These are phyloP conservation scores for Amniataba percoides DNA, from an alignment of 2,797 vertebrate species.

Conservation along the genomic window DNA sequence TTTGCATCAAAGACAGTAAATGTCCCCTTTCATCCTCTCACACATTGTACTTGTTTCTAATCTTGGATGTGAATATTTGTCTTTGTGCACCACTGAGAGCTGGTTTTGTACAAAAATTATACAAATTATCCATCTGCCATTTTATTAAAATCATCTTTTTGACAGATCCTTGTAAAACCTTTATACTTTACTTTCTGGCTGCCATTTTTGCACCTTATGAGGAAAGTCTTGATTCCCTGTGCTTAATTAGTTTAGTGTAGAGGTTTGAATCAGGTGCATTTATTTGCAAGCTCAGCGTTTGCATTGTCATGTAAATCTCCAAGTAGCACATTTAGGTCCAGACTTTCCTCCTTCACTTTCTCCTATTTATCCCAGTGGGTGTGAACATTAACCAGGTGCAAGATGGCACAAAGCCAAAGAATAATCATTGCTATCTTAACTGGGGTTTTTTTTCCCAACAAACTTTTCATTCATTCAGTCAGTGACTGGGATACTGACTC, in stretches of 20 bases:
- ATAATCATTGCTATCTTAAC: slow-evolving; percentile 12
- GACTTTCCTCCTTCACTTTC: neutral
- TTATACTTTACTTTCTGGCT: neutral
- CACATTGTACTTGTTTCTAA: slow-evolving; percentile 13
- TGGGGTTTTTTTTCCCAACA: slow-evolving; percentile 18
- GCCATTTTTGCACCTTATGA: neutral
- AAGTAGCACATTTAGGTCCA: neutral
- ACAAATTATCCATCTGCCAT: neutral
- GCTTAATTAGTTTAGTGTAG: neutral
- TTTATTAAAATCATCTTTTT: neutral
- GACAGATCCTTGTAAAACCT: neutral
- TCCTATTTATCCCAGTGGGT: neutral
- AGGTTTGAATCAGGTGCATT: neutral
- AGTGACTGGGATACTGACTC: neutral
- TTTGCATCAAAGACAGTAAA: slow-evolving; percentile 11
- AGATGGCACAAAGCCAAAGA: slow-evolving; percentile 39
- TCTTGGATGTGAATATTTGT: slow-evolving; percentile 3
- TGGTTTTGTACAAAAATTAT: neutral
- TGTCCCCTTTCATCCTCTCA: neutral
- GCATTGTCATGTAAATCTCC: neutral
- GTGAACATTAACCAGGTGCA: slow-evolving; percentile 25
- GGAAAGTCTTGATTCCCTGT: neutral
- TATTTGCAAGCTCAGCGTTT: neutral
- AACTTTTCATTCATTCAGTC: neutral
- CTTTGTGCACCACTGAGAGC: slow-evolving; percentile 1